phyloP scores from a whole-genome alignment of 2,888 invertebrate species.

The Rotaria macrura region DNA sequence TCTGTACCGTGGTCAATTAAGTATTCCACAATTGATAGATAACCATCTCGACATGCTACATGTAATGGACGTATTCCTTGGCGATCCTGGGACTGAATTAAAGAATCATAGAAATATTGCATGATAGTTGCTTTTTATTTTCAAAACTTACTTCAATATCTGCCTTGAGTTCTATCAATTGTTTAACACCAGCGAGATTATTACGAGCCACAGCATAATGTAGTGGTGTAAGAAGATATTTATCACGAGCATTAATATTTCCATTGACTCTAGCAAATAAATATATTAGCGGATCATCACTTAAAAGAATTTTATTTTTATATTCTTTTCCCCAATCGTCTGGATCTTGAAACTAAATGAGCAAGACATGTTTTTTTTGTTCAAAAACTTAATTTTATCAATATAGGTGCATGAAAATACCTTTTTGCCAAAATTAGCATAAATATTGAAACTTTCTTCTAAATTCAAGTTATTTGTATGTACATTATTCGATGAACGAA shows the following conservation, averaged over 20 bases:
- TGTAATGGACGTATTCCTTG: neutral
- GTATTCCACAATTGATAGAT: neutral
- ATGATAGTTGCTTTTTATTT: too few species aligned
- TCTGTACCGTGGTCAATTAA: neutral
- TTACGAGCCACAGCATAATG: neutral
- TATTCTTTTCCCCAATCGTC: neutral
- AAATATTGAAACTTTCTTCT: neutral
- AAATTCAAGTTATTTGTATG: neutral
- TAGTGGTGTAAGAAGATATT: slow-evolving; percentile 3
- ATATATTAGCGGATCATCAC: neutral
- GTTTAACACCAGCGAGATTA: neutral
- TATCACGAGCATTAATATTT: neutral
- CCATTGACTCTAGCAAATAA: neutral
- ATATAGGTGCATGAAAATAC: neutral
- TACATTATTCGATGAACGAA: neutral
- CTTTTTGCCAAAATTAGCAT: neutral
- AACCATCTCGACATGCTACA: slow-evolving; percentile 2
- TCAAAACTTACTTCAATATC: neutral
- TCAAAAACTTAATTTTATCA: neutral
- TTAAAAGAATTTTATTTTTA: neutral
- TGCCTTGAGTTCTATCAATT: neutral
- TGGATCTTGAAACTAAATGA: neutral
- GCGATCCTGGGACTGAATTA: neutral
- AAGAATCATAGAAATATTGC: neutral
- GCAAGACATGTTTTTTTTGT: neutral